These are phyloP conservation scores for Holothuria scabra DNA, from an alignment of 53 echinoderm and acorn worm species.

Conservation along the genomic window DNA sequence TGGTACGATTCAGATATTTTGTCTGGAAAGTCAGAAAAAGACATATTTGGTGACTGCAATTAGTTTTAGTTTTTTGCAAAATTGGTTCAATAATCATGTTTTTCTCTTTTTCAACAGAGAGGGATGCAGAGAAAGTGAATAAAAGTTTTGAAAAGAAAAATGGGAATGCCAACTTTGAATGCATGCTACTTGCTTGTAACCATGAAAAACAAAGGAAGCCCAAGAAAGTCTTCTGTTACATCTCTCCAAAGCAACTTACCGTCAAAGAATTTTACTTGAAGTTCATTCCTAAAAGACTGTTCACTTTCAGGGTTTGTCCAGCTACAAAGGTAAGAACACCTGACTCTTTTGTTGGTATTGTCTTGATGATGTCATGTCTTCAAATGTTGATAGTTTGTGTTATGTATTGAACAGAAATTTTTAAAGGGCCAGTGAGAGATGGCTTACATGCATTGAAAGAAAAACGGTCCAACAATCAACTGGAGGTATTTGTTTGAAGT, in stretches of 20 bases:
- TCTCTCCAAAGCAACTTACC: conserved; percentile 94
- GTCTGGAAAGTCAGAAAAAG: too few species aligned
- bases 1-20: too few species aligned
- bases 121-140: conserved; percentile 79
- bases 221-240: conserved; percentile 94
- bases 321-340: conserved; percentile 78
- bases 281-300: conserved; percentile 90
- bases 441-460: too few species aligned
- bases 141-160: conserved; percentile 94
- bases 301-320: conserved; percentile 96
- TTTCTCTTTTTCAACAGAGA: conserved; percentile 47
- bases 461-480: too few species aligned
- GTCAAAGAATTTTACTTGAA: conserved; percentile 96
- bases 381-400: too few species aligned
- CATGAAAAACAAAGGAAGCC: conserved; percentile 78
- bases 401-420: too few species aligned
- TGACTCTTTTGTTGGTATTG: too few species aligned
- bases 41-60: neutral
- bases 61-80: neutral
- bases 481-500: too few species aligned
- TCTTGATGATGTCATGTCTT: too few species aligned
- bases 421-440: too few species aligned
- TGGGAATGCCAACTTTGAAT: conserved; percentile 81
- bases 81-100: neutral
- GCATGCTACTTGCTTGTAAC: conserved; percentile 72